phyloP scores from a whole-genome alignment of 2,797 vertebrate genomes.

The Acipenser oxyrinchus region DNA sequence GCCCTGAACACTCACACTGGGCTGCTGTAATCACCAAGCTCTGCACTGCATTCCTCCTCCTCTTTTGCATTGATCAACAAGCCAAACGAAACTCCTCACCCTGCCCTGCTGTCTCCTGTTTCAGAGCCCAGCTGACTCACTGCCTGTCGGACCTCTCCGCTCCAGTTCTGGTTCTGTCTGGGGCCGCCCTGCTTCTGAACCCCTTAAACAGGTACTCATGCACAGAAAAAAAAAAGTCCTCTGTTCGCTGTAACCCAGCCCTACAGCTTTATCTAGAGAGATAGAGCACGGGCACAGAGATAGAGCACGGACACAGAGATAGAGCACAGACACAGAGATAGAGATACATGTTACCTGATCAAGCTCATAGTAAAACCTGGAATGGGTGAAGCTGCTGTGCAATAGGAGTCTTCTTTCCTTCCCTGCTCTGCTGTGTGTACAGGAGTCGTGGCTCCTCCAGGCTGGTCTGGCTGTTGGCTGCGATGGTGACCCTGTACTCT shows the following conservation, averaged over 20 bases:
- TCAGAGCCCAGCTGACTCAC: conserved; percentile 62
- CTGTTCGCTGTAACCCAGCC: too few relatives aligned
- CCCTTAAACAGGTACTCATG: conserved; percentile 44
- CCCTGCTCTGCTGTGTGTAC: not conserved
- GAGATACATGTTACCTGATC: too few relatives aligned
- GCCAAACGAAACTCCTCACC: not conserved
- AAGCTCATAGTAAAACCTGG: too few relatives aligned
- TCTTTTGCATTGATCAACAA: conserved; percentile 53
- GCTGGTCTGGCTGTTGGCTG: conserved; percentile 67
- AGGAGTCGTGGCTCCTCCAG: conserved; percentile 54
- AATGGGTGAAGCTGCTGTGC: too few relatives aligned
- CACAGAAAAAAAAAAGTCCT: not conserved
- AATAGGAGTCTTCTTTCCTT: not conserved
- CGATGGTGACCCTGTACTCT: conserved; percentile 81
- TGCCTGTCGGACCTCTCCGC: conserved; percentile 55
- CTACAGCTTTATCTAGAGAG: not conserved
- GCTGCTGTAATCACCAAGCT: conserved; percentile 40
- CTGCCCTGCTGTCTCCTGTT: conserved; percentile 11
- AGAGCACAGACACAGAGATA: too few relatives aligned
- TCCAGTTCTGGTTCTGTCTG: conserved; percentile 50
- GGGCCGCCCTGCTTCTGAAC: conserved; percentile 43
- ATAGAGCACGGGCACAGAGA: too few relatives aligned
- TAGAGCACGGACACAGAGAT: too few relatives aligned
- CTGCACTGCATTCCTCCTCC: conserved; percentile 61
- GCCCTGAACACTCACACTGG: conserved; percentile 58